phyloP scores from a whole-genome alignment of 1,140 invertebrate genomes.

The Drosophila santomea region DNA sequence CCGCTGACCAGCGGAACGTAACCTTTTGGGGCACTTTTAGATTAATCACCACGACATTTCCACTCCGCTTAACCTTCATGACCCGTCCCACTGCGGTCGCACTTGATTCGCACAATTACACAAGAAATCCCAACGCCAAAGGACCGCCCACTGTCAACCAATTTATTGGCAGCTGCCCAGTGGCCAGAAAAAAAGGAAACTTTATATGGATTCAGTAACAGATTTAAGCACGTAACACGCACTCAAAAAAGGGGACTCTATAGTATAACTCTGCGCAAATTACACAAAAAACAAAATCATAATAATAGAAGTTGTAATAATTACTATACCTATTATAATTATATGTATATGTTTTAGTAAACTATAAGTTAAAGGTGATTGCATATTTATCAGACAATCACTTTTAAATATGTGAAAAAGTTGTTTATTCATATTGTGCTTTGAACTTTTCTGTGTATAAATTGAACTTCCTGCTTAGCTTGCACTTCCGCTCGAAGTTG shows the following conservation, averaged over 20 bases:
- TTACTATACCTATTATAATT: too few species aligned
- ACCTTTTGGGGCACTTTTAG: conserved; percentile 23
- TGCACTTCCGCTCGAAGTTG: conserved; percentile 8
- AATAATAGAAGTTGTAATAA: background rate
- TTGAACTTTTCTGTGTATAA: background rate
- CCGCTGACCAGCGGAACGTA: conserved; percentile 33
- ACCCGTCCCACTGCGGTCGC: conserved; percentile 26
- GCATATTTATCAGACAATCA: too few species aligned
- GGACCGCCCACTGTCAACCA: conserved; percentile 36
- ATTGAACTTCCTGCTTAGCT: background rate
- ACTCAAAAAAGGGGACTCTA: conserved; percentile 17
- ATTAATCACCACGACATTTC: conserved; percentile 60
- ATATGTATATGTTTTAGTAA: too few species aligned
- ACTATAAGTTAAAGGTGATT: too few species aligned
- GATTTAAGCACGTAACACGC: conserved; percentile 54
- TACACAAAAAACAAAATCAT: background rate
- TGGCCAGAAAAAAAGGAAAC: conserved; percentile 28
- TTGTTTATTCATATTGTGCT: too few species aligned
- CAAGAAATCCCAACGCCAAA: conserved; percentile 18
- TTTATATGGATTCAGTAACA: conserved; percentile 55
- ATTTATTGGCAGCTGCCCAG: conserved; percentile 69
- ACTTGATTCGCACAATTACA: conserved; percentile 62
- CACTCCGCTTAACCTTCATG: conserved; percentile 55
- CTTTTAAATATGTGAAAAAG: too few species aligned
- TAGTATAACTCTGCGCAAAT: background rate